Evolutionary conservation across 2,888 invertebrate species (phyloP).

Genomic region (Lepidochrysops patricia): DNA sequence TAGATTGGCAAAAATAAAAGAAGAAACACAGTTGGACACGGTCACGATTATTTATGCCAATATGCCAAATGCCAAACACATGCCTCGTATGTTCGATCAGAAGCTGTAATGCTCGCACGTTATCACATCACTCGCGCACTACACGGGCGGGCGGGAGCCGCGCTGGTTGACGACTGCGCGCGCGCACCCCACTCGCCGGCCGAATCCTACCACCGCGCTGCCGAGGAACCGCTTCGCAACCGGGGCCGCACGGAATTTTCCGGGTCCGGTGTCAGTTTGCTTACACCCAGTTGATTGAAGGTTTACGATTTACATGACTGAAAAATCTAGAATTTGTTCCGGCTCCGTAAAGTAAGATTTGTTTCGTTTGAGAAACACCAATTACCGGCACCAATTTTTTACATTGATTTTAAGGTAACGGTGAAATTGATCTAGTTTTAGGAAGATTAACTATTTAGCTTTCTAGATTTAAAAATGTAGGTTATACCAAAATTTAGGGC

Average conservation of each 20-base stretch:
- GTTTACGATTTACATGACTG: too few relatives aligned
- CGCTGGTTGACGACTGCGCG: constrained; percentile 58
- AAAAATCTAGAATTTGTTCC: too few relatives aligned
- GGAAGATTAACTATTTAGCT: background rate
- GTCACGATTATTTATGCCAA: constrained; percentile 70
- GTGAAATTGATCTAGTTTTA: background rate
- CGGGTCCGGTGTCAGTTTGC: background rate
- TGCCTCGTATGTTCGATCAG: constrained; percentile 37
- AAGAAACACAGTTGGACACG: constrained; percentile 52
- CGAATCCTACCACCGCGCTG: constrained; percentile 65
- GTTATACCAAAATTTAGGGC: background rate
- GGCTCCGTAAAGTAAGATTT: too few relatives aligned
- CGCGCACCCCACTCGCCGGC: constrained; percentile 72
- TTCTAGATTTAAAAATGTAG: background rate
- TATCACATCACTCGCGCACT: constrained; percentile 31
- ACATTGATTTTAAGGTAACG: background rate
- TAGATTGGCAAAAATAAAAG: constrained; percentile 71
- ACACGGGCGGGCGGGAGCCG: constrained; percentile 57
- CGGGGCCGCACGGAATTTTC: constrained; percentile 34
- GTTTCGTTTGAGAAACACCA: too few relatives aligned
- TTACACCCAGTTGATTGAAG: too few relatives aligned
- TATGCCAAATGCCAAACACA: constrained; percentile 52
- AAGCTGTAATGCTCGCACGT: constrained; percentile 42
- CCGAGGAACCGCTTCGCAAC: constrained; percentile 39
- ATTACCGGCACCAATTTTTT: too few relatives aligned